These are phyloP conservation scores for Ormyrus pomaceus DNA, from an alignment of 2,888 invertebrate species.

Conservation along the genomic window DNA sequence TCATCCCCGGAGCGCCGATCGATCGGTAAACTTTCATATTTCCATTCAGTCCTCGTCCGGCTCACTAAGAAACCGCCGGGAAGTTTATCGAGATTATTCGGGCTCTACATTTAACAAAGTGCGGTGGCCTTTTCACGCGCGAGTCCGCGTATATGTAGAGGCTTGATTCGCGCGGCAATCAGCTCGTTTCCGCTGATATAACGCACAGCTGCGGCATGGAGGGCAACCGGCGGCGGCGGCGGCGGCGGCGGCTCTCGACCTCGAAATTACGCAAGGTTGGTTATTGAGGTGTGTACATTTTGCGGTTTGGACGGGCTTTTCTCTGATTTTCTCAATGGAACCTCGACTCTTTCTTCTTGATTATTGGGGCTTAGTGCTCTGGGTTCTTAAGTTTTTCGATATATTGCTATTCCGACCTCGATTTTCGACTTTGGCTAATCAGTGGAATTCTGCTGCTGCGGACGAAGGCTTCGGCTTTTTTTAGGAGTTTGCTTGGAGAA, in stretches of 20 bases:
- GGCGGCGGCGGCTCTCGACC: slow-evolving; percentile 27
- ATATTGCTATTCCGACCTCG: slow-evolving; percentile 29
- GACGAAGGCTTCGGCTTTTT: no score
- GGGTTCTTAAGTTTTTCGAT: slow-evolving; percentile 26
- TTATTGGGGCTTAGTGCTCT: slow-evolving; percentile 27
- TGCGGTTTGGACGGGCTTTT: background rate
- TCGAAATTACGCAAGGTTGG: slow-evolving; percentile 37
- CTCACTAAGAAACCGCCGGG: no score
- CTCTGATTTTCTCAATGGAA: slow-evolving; percentile 30
- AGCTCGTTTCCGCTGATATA: slow-evolving; percentile 18
- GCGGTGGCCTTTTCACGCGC: background rate
- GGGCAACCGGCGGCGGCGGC: background rate
- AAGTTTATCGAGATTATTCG: no score
- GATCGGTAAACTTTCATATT: no score
- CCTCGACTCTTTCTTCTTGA: slow-evolving; percentile 36
- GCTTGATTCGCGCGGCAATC: background rate
- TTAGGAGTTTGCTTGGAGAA: no score
- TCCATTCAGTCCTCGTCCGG: no score
- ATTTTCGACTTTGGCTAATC: slow-evolving; percentile 22
- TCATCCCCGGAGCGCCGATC: no score
- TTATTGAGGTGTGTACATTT: slow-evolving; percentile 32
- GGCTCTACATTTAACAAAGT: no score
- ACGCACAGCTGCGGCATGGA: background rate
- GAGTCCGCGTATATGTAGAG: background rate
- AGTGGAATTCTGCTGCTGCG: background rate